These are phyloP conservation scores for Polydrusus tereticollis DNA, from an alignment of 2,888 invertebrate species.

Conservation along the genomic window DNA sequence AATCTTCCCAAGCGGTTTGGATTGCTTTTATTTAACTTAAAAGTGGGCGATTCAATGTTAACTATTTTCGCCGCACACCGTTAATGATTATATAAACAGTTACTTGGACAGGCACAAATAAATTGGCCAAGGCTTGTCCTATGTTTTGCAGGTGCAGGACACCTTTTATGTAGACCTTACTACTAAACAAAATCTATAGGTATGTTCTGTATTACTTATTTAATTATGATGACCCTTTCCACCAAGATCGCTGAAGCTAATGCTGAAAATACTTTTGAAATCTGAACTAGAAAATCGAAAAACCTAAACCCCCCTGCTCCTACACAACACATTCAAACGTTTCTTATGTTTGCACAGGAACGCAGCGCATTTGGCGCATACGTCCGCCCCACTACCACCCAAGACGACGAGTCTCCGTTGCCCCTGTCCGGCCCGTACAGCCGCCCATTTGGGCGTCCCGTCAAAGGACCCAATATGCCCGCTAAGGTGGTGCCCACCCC, in stretches of 20 bases:
- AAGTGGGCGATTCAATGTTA: no score
- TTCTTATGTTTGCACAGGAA: no score
- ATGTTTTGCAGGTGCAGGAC: no score
- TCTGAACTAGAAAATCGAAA: not conserved
- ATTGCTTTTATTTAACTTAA: no score
- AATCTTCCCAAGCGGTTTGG: no score
- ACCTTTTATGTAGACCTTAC: no score
- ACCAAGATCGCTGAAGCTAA: conserved; percentile 33
- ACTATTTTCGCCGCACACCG: no score
- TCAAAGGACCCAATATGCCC: conserved; percentile 2
- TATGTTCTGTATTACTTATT: not conserved
- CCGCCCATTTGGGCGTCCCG: conserved; percentile 7
- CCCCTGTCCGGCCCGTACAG: not conserved
- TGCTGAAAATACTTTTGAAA: conserved; percentile 2
- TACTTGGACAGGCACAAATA: no score
- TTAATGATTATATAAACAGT: no score
- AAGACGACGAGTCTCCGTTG: not conserved
- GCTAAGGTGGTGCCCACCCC: not conserved
- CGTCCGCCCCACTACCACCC: not conserved
- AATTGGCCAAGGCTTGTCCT: no score
- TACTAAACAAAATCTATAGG: not conserved
- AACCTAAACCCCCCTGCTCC: no score
- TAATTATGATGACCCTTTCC: conserved; percentile 15
- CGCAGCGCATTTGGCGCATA: conserved; percentile 31
- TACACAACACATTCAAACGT: no score